These are phyloP conservation scores for Acanthosepion pharaonis DNA, from an alignment of 2,888 invertebrate genomes.

Conservation along the genomic window DNA sequence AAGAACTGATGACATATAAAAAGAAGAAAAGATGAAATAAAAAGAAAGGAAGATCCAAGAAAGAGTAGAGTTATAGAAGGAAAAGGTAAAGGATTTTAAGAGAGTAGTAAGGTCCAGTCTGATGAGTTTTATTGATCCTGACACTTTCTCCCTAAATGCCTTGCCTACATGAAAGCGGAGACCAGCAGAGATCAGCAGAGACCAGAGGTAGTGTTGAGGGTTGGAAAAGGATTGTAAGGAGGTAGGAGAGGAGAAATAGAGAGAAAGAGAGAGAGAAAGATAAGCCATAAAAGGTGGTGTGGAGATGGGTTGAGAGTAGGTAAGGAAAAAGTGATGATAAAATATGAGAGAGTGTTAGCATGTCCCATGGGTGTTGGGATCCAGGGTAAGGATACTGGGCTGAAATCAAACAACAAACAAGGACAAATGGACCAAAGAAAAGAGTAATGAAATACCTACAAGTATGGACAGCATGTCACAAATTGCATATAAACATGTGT, in stretches of 20 bases:
- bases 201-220: background rate
- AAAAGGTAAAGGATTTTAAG: background rate
- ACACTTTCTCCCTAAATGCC: background rate
- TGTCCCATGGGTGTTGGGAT: background rate
- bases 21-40: background rate
- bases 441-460: background rate
- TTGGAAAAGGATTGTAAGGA: background rate
- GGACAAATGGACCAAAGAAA: background rate
- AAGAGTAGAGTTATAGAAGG: background rate
- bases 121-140: background rate
- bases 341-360: background rate
- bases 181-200: too few species aligned
- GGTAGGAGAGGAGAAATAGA: background rate
- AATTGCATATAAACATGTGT: constrained; percentile 33
- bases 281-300: background rate
- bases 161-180: background rate
- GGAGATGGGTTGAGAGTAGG: background rate
- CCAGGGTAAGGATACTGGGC: background rate
- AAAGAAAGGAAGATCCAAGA: background rate
- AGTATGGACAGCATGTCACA: constrained; percentile 1
- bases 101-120: background rate
- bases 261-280: background rate
- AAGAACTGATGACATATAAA: background rate
- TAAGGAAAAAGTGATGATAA: background rate
- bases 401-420: background rate